Evolutionary conservation across 2,888 invertebrate genomes (phyloP).

Genomic region (Melolontha melolontha): DNA sequence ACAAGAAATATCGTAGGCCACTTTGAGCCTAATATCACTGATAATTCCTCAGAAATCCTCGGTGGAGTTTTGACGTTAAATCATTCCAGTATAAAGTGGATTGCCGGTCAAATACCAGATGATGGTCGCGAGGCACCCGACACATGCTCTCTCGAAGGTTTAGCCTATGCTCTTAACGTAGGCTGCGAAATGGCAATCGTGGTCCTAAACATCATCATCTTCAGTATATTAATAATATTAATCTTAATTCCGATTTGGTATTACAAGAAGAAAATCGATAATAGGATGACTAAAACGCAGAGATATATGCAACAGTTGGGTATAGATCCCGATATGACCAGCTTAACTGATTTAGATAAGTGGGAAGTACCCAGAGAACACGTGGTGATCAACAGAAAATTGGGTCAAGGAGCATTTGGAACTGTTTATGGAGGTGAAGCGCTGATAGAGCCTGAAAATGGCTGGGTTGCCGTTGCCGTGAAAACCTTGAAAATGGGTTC

Average conservation of each 20-base stretch:
- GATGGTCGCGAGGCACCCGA: slow-evolving; percentile 74
- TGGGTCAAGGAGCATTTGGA: slow-evolving; percentile 93
- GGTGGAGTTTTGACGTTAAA: slow-evolving; percentile 32
- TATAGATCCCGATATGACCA: slow-evolving; percentile 67
- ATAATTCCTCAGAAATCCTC: slow-evolving; percentile 50
- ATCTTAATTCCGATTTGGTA: slow-evolving; percentile 72
- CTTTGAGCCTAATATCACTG: slow-evolving; percentile 69
- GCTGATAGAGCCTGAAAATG: slow-evolving; percentile 70
- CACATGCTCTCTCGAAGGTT: slow-evolving; percentile 75
- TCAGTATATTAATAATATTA: slow-evolving; percentile 69
- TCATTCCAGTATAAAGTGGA: slow-evolving; percentile 70
- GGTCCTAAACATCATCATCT: slow-evolving; percentile 71
- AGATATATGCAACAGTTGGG: slow-evolving; percentile 80
- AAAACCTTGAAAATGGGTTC: slow-evolving; percentile 90
- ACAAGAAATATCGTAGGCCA: slow-evolving; percentile 68
- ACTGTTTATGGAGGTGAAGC: slow-evolving; percentile 94
- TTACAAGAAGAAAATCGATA: slow-evolving; percentile 76
- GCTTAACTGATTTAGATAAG: slow-evolving; percentile 75
- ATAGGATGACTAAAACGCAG: slow-evolving; percentile 74
- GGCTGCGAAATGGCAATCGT: slow-evolving; percentile 81
- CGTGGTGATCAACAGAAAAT: slow-evolving; percentile 86
- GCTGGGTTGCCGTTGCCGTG: slow-evolving; percentile 89
- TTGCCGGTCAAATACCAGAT: slow-evolving; percentile 73
- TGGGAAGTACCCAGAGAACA: slow-evolving; percentile 90
- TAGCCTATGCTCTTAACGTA: slow-evolving; percentile 76